A percentile compares a stretch with the other conserved stretches of the same genome.
These are phyloP conservation scores for Cricetomys ansorgei DNA, from an alignment of 2,113 vertebrate species.

Conservation along the genomic window DNA sequence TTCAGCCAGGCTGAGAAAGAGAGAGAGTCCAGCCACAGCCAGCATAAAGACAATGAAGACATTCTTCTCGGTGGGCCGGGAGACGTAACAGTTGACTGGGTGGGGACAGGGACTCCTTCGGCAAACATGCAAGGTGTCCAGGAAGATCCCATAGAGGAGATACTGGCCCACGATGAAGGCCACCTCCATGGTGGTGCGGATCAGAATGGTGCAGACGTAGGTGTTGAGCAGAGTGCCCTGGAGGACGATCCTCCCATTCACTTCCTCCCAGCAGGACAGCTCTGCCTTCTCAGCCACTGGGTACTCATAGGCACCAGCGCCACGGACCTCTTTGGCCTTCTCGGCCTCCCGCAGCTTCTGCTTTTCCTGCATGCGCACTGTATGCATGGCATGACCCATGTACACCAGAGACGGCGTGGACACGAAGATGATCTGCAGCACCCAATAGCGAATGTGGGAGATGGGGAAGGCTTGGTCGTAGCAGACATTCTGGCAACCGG, in stretches of 20 bases:
- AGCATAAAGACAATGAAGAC: slow-evolving; percentile 99
- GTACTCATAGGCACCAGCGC: slow-evolving; percentile 69
- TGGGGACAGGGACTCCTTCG: slow-evolving; percentile 94
- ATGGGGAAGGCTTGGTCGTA: slow-evolving; percentile 98
- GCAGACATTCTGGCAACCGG: slow-evolving; percentile 97
- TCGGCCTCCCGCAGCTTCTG: slow-evolving; percentile 85
- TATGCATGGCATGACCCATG: slow-evolving; percentile 97
- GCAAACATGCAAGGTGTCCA: slow-evolving; percentile 93
- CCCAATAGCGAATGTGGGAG: slow-evolving; percentile 98
- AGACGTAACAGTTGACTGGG: slow-evolving; percentile 97
- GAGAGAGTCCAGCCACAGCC: slow-evolving; percentile 93
- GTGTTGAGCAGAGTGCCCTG: slow-evolving; percentile 94
- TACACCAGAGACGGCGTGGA: slow-evolving; percentile 97
- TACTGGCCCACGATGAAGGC: slow-evolving; percentile 96
- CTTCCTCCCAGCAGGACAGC: slow-evolving; percentile 84
- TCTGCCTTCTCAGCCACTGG: slow-evolving; percentile 86
- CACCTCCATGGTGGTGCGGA: slow-evolving; percentile 95
- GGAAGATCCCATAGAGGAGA: slow-evolving; percentile 94
- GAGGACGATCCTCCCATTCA: slow-evolving; percentile 87
- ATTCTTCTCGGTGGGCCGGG: slow-evolving; percentile 98
- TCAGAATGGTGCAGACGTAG: slow-evolving; percentile 95
- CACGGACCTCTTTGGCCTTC: slow-evolving; percentile 37
- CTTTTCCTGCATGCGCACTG: slow-evolving; percentile 94
- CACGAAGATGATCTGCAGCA: slow-evolving; percentile 98
- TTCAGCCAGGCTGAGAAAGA: slow-evolving; percentile 94